Base-by-base conservation (phyloP, 2,888 invertebrate genomes). In the Troides aeacus region DNA sequence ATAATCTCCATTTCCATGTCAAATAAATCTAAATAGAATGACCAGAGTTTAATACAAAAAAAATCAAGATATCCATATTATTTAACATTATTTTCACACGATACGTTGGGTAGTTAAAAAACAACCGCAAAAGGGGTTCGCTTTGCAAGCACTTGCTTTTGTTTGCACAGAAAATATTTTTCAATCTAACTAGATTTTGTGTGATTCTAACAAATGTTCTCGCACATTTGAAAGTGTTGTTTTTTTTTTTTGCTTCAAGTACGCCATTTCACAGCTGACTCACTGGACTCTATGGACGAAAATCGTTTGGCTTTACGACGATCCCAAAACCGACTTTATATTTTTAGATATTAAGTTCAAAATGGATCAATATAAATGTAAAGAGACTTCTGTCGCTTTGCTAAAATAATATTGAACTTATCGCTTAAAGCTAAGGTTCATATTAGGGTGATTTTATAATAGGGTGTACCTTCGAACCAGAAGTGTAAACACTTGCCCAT, bases 401-500 rank as follows among this genome's bases (percentile, higher is more conserved):
- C 17, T 58, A 58, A 63, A 50, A 21, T 21, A 63, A 63, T 63
- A 60, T 7, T 23, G 21, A 18, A 57, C 46, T 61, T 67, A 64
- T n/a, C 0, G 12, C 1, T 10, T 36, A 2, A 21, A 0, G 1
- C 7, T 58, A 69, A 60, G 62, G 58, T 64, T 73, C 15, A 21
- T 42, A 56, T 63, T 70, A n/a, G 56, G 18, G 5, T 42, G 66
- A n/a, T 8, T 8, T 50, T 39, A 17, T 0, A 23, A 6, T 23
- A 57, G 46, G 24, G 56, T 46, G 61, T 62, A 46, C 23, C 18
- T 65, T 60, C 63, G 39, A 50, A 70, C 70, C 66, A 56, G 70
- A 59, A 63, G 82, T 81, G 82, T 84, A 87, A 91, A 84, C 89
- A 91, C 90, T 91, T 84, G 81, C 82, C 70, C 90, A 90, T 82